Base-by-base conservation (phyloP, 2,113 vertebrate genomes). In the Blennius ocellaris region DNA sequence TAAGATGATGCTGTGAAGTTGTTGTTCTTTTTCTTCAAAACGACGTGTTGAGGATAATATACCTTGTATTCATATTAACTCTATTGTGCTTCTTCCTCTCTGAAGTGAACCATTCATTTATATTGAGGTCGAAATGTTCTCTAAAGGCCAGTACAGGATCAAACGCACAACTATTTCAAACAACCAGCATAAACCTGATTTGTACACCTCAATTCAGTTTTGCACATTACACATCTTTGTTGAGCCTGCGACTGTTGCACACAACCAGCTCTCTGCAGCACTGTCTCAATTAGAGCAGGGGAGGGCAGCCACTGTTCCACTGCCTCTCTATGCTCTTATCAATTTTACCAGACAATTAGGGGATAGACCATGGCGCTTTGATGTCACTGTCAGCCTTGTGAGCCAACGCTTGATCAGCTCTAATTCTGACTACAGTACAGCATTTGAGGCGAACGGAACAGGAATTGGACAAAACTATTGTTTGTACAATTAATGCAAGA, bases 311-410 rank as follows among this genome's bases (percentile, higher is more conserved):
- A 41, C 73, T 75, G 65, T 48, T 78, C 53, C 61, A 59, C 63
- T 30, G 63, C 50, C 73, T 87, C 68, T 56, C 48, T 77, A 50
- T 68, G 58, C 86, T 73, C 63, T 89, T 87, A 90, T 91, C 84
- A 86, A 77, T 88, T 83, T 82, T 86, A 79, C 73, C 85, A 89
- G 88, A 90, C 84, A 88, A 91, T 89, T 86, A 89, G 73, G 72
- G 84, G 80, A 78, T 75, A 70, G 78, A 80, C 80, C 80, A 53
- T 11, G 55, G 72, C 11, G 84, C 87, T 91, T 90, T 90, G 84
- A 90, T 87, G 83, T 85, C 78, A 81, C 76, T 78, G 77, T 88
- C 83, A 78, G 84, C 81, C 79, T 81, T 8, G 16, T 73, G 86
- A 78, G 86, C 77, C 5, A 36, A 44, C 7, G 49, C 77, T 83